Evolutionary conservation across 2,797 vertebrate species (phyloP), one percentile per base, ranked within the genome.

Genomic region (Geotrypetes seraphini): DNA sequence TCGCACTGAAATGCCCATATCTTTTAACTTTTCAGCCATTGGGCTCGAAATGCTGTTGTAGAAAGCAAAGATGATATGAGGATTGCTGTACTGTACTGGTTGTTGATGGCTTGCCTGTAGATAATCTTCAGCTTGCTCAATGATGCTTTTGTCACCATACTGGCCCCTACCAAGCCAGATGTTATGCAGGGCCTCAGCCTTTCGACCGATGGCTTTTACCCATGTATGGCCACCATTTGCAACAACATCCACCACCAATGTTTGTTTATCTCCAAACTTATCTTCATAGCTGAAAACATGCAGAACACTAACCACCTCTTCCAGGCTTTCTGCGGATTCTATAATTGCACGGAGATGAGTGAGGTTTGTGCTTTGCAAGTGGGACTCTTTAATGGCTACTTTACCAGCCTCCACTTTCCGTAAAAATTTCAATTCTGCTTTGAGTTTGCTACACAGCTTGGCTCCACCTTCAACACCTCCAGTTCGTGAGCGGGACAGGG

Each of bases 81-180:
- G 95, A 36, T 81, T 85, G 41, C 73, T 81, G 53, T 95, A 96
- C 37, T 93, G 87, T 34, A 99, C 84, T 0, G 87, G 89, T 39
- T 95, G 92, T 66, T 97, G 93, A 11, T 6, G 40, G 51, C 91
- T 94, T 2, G 93, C 92, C 50, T 71, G 75, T 25, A 96, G 70
- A 53, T 93, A 99, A 58, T 92, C 90, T 54, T 87, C 79, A 0
- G 93, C 95, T 64, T 99, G 95, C 9, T 84, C 70, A 22, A 92
- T 69, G 32, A 94, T 33, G 12, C 90, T 96, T 57, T 91, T 94
- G 69, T 94, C 91, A 0, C 94, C 92, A 12, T 95, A 97, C 32
- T 96, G 94, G 15, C 93, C 94, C 16, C 90, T 77, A n/a, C 95
- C 95, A 41, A 91, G 76, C 94, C 93, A 97, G 67, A 96, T 95